Evolutionary conservation across 2,888 invertebrate species (phyloP), one percentile per base, ranked within the genome.

Genomic region (Thecocarcelia acutangulata): DNA sequence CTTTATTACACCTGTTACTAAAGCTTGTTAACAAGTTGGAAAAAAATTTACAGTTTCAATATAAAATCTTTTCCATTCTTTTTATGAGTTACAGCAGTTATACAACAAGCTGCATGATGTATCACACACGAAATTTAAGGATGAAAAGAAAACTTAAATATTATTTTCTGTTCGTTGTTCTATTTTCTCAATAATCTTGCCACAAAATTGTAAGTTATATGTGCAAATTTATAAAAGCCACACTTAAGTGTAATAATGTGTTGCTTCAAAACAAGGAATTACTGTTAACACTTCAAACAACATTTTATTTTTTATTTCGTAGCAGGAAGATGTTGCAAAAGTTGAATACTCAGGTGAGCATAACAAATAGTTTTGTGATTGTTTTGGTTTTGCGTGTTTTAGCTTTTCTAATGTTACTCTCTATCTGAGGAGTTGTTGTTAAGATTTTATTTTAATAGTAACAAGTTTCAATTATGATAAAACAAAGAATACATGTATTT

Each of bases 31-130:
- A 69, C 37, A 66, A 11, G 48, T 19, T 48, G 24, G 40, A n/a
- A 66, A 42, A 75, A 75, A 59, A 12, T 72, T 72, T 76, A 73
- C 72, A 63, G 72, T 76, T 81, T 76, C 61, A 76, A 61, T 73
- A 56, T 19, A 54, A 33, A 66, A 61, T 59, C 61, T 66, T 75
- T 72, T 40, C 33, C 46, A 66, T 76, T 56, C 48, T 56, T 66
- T 58, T 70, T 52, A 1, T 33, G 52, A 46, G 15, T 52, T 59
- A 61, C 37, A 64, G 13, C 19, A 64, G 44, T 46, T 52, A 28
- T 19, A 63, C 48, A 58, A 63, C 66, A 79, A 54, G 68, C 68
- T 66, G 40, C 33, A 33, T 33, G 33, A 15, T 50, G 21, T 42
- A 58, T 40, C 50, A 66, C 40, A 48, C 56, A 15, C 8, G 13